Percentiles rank a stretch among this genome's conserved stretches.
These are phyloP conservation scores for Pachliopta kotzebuea DNA, from an alignment of 2,888 invertebrate species.

Conservation along the genomic window DNA sequence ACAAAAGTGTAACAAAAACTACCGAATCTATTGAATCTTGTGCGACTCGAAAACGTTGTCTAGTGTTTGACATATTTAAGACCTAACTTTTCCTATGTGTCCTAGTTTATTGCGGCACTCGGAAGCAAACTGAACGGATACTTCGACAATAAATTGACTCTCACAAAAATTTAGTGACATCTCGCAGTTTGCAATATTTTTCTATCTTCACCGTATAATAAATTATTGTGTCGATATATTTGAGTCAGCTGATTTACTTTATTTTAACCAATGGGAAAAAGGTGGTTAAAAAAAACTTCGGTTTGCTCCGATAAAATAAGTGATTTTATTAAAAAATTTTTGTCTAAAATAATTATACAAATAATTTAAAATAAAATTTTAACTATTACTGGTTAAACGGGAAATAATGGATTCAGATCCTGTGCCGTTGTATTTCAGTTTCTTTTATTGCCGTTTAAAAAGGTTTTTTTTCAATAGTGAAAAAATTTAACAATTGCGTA, in stretches of 20 bases:
- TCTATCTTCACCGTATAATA: neutral
- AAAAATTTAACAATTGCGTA: too few species aligned
- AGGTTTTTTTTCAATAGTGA: too few species aligned
- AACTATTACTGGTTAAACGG: too few species aligned
- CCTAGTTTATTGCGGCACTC: conserved; percentile 14
- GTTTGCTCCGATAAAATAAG: too few species aligned
- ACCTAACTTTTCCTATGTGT: conserved; percentile 19
- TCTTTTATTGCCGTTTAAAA: too few species aligned
- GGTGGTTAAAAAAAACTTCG: neutral
- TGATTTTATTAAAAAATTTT: too few species aligned
- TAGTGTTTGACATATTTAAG: conserved; percentile 22
- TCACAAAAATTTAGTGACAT: neutral
- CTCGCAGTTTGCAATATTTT: neutral
- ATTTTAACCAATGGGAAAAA: neutral
- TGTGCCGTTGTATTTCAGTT: too few species aligned
- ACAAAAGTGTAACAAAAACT: neutral
- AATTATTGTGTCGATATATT: neutral
- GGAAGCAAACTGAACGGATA: conserved; percentile 2
- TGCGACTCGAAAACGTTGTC: conserved; percentile 1
- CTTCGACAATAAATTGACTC: conserved; percentile 9
- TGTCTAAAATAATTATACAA: too few species aligned
- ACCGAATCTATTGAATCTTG: neutral
- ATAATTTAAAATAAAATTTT: too few species aligned
- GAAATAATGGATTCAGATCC: too few species aligned
- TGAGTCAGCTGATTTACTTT: neutral